Base-by-base conservation (phyloP, 2,797 vertebrate genomes). In the Anguilla megastoma region DNA sequence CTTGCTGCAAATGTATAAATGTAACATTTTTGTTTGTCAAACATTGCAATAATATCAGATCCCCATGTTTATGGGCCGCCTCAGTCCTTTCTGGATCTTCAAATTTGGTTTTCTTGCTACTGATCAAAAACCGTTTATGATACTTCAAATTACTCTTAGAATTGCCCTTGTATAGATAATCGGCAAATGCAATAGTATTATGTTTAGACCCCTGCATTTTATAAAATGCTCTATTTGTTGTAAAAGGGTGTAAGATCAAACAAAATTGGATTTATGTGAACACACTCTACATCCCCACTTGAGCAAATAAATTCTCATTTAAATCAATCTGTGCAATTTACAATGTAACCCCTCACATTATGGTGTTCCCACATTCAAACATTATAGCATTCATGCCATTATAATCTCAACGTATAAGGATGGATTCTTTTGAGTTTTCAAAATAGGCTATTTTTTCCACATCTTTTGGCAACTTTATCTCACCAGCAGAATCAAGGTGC, bases 181-280 rank as follows among this genome's bases (percentile, higher is more conserved):
- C 41, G 45, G 36, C 76, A 48, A 45, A 18, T 80, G 14, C 76
- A 80, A 74, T 36, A 21, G 16, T 24, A 80, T 80, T 24, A 16
- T 80, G 36, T 48, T 80, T 80, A 21, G 36, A 80, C 41, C 36
- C 24, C 18, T 18, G 27, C 76, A 80, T 80, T 45, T 48, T 18
- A 94, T 30, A 21, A 84, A 84, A 54, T 45, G 50, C 48, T 84
- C n/a, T 24, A 52, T 84, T 54, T 83, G 24, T 27, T 84, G n/a
- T 30, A 69, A 56, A 84, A 56, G 83, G 30, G 50, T 21, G 27
- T n/a, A 30, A 56, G 83, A 84, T 84, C 83, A 84, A 84, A 84
- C 52, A 56, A 56, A 56, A 84, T 84, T 58, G 21, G n/a, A 84
- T 84, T 84, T 54, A 56, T 9, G 33, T 36, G 33, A 76, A 76